These are phyloP conservation scores for Scolanthus callimorphus DNA, from an alignment of 92 coral and sea anemone species.

Conservation along the genomic window DNA sequence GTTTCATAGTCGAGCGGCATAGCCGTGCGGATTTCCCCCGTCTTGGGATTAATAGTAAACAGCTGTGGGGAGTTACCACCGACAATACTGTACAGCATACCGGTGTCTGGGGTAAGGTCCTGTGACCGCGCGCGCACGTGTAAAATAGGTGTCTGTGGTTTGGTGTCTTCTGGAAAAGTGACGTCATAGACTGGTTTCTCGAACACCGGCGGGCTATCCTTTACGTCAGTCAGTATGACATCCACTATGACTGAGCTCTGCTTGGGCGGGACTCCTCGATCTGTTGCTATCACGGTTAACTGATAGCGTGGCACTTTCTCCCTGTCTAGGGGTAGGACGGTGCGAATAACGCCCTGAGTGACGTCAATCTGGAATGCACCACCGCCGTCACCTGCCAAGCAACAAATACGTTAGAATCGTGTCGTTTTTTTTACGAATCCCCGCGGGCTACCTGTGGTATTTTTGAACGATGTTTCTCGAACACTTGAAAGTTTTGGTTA, in stretches of 20 bases:
- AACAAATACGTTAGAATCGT: too few relatives aligned
- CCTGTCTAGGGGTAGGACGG: conserved; percentile 62
- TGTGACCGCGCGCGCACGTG: conserved; percentile 70
- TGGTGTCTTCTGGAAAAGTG: conserved; percentile 45
- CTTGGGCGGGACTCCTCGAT: conserved; percentile 63
- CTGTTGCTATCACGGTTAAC: conserved; percentile 77
- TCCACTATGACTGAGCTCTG: conserved; percentile 57
- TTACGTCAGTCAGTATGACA: conserved; percentile 66
- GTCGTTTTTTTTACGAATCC: too few relatives aligned
- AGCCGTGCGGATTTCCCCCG: conserved; percentile 64
- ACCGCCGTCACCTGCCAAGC: conserved; percentile 64
- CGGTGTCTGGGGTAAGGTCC: conserved; percentile 49
- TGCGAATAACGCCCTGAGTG: conserved; percentile 76
- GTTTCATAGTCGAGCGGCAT: conserved; percentile 72
- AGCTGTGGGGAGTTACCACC: conserved; percentile 66
- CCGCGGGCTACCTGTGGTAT: too few relatives aligned
- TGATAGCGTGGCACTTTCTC: conserved; percentile 69
- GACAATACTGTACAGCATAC: conserved; percentile 63
- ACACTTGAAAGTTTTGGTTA: too few relatives aligned
- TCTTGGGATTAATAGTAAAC: conserved; percentile 55
- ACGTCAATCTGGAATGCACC: conserved; percentile 84
- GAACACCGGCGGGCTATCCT: conserved; percentile 84
- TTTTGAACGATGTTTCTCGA: too few relatives aligned
- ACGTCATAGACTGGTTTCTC: conserved; percentile 47
- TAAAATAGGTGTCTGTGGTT: conserved; percentile 35